Evolutionary conservation across 2,888 invertebrate genomes (phyloP).

Genomic region (Drosophila leonis): DNA sequence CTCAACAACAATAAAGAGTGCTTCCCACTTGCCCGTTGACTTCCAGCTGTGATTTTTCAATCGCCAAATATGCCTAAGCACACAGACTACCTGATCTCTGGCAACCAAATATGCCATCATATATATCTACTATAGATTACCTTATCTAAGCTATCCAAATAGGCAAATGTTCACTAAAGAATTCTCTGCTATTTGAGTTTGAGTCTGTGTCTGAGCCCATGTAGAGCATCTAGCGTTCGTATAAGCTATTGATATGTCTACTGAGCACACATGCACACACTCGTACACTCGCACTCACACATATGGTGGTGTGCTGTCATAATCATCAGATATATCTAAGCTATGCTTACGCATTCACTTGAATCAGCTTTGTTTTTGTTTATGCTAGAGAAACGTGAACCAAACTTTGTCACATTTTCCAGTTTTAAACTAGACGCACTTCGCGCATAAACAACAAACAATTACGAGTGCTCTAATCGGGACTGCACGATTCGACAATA

Average conservation of each 20-base stretch:
- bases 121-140: not conserved
- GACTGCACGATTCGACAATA: not conserved
- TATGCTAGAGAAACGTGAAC: not conserved
- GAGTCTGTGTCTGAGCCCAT: not conserved
- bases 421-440: not conserved
- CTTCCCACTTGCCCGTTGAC: slow-evolving; percentile 36
- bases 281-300: too few relatives aligned
- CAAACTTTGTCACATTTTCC: slow-evolving; percentile 3
- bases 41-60: slow-evolving; percentile 8
- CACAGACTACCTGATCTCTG: not conserved
- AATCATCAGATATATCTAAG: not conserved
- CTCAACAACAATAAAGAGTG: slow-evolving; percentile 20
- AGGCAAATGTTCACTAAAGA: not conserved
- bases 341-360: not conserved
- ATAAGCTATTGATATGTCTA: not conserved
- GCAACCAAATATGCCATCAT: not conserved
- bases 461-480: not conserved
- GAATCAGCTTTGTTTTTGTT: not conserved
- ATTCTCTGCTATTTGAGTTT: not conserved
- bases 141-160: not conserved
- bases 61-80: slow-evolving; percentile 11
- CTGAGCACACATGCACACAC: too few relatives aligned
- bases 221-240: not conserved
- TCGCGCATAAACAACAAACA: not conserved
- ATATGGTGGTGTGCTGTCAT: not conserved